These are phyloP conservation scores for Odontamblyopus rebecca DNA, from an alignment of 2,797 vertebrate genomes.

Conservation along the genomic window DNA sequence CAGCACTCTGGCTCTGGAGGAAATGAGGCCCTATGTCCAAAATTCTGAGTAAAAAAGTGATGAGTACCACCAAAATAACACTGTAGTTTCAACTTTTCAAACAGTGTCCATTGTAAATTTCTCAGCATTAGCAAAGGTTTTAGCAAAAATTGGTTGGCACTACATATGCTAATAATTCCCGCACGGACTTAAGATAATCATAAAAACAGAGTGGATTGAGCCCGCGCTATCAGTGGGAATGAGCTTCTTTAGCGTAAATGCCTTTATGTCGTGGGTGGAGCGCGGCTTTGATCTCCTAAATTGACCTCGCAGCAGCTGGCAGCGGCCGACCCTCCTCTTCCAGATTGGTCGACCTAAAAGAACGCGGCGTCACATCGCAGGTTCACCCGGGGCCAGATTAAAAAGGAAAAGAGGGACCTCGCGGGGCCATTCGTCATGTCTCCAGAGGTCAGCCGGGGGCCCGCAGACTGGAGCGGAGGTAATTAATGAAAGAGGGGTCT, in stretches of 20 bases:
- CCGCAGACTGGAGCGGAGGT: slow-evolving; percentile 62
- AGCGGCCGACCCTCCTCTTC: slow-evolving; percentile 37
- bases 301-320: slow-evolving; percentile 65
- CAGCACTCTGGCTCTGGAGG: too few species aligned
- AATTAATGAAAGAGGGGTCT: slow-evolving; percentile 77
- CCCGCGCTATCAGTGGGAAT: slow-evolving; percentile 31
- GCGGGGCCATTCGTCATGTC: slow-evolving; percentile 66
- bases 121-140: neutral
- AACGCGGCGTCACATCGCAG: slow-evolving; percentile 33
- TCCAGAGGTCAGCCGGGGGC: slow-evolving; percentile 58
- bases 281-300: slow-evolving; percentile 69
- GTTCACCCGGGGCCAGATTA: slow-evolving; percentile 54
- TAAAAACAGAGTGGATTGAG: slow-evolving; percentile 45
- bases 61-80: too few species aligned
- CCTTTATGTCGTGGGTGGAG: slow-evolving; percentile 40
- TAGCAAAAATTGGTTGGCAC: neutral
- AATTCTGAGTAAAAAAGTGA: too few species aligned
- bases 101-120: neutral
- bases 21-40: too few species aligned
- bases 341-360: neutral
- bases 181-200: slow-evolving; percentile 35
- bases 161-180: neutral
- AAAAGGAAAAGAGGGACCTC: slow-evolving; percentile 56
- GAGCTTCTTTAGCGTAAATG: slow-evolving; percentile 18
- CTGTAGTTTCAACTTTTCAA: neutral